A percentile compares a stretch with the other conserved stretches of the same genome.
Conservation (phyloP, 2,113 vertebrate genomes). For the Pleuronectes platessa region DNA sequence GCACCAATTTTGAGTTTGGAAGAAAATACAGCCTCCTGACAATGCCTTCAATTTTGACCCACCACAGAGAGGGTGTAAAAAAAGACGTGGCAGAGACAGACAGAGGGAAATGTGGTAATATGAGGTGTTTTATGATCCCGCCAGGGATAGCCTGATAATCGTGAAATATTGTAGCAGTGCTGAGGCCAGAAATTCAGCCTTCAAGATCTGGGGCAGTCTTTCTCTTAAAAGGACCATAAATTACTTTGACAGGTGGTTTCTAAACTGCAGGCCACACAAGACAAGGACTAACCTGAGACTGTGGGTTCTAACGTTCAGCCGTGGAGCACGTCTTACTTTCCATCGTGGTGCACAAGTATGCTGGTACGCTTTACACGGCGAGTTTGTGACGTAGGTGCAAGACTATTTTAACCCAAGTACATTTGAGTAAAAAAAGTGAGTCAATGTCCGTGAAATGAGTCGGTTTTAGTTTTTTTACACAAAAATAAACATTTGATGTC, state of each 20-base stretch:
- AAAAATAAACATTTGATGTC: not conserved
- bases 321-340: not conserved
- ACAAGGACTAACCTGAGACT: constrained; percentile 44
- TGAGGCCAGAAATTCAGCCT: constrained; percentile 77
- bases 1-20: constrained; percentile 39
- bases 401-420: not conserved
- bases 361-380: not conserved
- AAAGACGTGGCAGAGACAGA: constrained; percentile 55
- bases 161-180: constrained; percentile 82
- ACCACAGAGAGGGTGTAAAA: constrained; percentile 59
- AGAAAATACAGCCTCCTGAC: constrained; percentile 37
- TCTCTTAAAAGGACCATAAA: constrained; percentile 80
- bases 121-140: constrained; percentile 82
- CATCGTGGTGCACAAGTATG: not conserved
- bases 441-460: not conserved
- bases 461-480: constrained; percentile 8
- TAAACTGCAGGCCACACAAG: constrained; percentile 66
- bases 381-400: not conserved
- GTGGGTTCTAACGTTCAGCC: constrained; percentile 39
- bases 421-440: not conserved
- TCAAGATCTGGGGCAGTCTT: constrained; percentile 78
- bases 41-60: constrained; percentile 58
- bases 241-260: constrained; percentile 76
- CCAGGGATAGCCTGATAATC: constrained; percentile 81
- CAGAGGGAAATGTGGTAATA: constrained; percentile 75